Evolutionary conservation across 2,888 invertebrate species (phyloP).

Genomic region (Digitonthophagus gazella): DNA sequence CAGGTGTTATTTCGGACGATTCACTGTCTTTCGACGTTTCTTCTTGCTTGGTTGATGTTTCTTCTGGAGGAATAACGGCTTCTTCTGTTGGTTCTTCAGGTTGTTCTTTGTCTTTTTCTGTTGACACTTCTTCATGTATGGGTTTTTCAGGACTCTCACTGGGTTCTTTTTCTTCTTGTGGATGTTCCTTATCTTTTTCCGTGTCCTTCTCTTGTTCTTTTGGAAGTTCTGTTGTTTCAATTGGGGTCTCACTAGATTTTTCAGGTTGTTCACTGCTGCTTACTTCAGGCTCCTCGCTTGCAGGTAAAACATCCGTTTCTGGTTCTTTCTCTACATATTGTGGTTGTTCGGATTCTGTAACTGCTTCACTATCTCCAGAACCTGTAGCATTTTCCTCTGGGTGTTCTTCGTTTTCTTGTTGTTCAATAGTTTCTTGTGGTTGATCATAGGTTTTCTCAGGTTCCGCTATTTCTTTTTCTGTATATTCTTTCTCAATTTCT

Average conservation of each 20-base stretch:
- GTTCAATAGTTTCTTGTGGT: too few relatives aligned
- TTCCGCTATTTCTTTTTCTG: too few relatives aligned
- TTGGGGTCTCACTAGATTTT: not conserved
- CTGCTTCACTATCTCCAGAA: not conserved
- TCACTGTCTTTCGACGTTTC: too few relatives aligned
- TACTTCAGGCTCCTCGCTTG: conserved; percentile 16
- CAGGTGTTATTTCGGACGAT: conserved; percentile 21
- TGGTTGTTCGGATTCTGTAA: not conserved
- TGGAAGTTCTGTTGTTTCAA: conserved; percentile 3
- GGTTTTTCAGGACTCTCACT: conserved; percentile 3
- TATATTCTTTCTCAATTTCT: not conserved
- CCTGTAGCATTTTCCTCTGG: not conserved
- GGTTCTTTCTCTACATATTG: not conserved
- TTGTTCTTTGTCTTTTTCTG: conserved; percentile 26
- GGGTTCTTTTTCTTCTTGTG: conserved; percentile 14
- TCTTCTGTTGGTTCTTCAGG: conserved; percentile 28
- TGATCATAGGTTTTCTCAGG: too few relatives aligned
- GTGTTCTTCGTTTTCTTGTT: not conserved
- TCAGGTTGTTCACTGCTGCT: conserved; percentile 8
- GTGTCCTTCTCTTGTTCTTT: not conserved
- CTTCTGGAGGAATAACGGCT: conserved; percentile 29
- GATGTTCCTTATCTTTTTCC: not conserved
- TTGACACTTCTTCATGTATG: conserved; percentile 22
- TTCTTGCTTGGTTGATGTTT: too few relatives aligned
- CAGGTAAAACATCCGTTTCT: not conserved